Conservation (phyloP, 1,140 invertebrate species). For the Brachionus koreanus region DNA sequence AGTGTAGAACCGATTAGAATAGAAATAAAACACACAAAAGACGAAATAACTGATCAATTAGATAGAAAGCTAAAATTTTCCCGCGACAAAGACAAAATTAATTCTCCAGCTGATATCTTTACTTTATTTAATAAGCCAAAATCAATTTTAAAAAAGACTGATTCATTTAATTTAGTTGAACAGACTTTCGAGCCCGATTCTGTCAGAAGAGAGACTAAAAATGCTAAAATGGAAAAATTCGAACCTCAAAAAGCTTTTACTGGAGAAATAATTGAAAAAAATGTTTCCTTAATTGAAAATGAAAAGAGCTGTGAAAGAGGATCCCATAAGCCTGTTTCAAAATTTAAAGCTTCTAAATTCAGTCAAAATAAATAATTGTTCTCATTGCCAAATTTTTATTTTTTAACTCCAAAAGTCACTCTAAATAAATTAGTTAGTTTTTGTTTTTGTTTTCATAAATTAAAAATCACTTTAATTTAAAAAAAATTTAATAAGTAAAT, state of each 20-base stretch:
- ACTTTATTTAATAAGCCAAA: conserved; percentile 32
- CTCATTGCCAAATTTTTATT: background rate
- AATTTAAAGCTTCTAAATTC: conserved; percentile 44
- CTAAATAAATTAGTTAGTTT: no score
- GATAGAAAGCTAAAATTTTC: background rate
- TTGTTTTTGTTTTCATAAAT: no score
- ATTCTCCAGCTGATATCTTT: conserved; percentile 33
- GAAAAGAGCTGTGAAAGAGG: background rate
- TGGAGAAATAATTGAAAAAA: conserved; percentile 37
- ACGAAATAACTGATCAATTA: background rate
- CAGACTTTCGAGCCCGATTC: background rate
- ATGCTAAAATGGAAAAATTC: conserved; percentile 37
- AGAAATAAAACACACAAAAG: conserved; percentile 13
- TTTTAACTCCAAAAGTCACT: no score
- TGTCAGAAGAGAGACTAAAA: background rate
- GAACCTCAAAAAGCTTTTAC: conserved; percentile 41
- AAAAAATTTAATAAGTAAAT: no score
- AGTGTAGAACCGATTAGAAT: background rate
- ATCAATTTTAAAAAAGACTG: conserved; percentile 19
- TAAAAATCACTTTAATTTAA: no score
- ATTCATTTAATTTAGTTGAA: background rate
- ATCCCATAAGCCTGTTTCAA: background rate
- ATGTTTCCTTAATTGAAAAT: background rate
- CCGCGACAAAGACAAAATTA: background rate
- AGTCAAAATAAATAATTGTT: conserved; percentile 29